These are phyloP conservation scores for Mesoclemmys tuberculata DNA, from an alignment of 2,113 vertebrate genomes.

Conservation along the genomic window DNA sequence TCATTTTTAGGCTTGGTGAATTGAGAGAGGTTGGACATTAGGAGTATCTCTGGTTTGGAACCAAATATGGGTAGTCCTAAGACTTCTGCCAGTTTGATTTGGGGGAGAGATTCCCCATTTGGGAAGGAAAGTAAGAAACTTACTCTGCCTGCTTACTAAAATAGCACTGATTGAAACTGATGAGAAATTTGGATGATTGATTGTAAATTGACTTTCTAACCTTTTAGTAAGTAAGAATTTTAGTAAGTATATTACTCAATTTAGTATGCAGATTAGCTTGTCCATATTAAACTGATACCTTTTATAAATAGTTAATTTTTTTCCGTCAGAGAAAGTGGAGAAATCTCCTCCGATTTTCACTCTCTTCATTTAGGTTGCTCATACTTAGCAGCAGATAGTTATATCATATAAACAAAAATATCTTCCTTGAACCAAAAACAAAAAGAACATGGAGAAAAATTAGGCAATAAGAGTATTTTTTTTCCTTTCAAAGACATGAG, in stretches of 20 bases:
- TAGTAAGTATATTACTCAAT: not conserved
- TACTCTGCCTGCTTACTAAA: not conserved
- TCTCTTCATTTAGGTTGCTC: not conserved
- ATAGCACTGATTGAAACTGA: not conserved
- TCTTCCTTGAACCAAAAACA: not conserved
- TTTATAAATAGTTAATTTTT: not conserved
- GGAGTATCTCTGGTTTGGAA: not conserved
- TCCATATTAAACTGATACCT: not conserved
- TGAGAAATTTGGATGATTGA: not conserved
- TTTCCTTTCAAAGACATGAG: fast-evolving
- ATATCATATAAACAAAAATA: not conserved
- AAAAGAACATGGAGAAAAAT: not conserved
- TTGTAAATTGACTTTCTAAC: not conserved
- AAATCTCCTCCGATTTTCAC: not conserved
- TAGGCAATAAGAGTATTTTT: not conserved
- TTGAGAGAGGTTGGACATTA: not conserved
- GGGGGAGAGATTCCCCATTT: not conserved
- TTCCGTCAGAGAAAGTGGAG: not conserved
- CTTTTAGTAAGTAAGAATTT: not conserved
- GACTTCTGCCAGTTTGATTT: not conserved
- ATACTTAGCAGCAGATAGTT: not conserved
- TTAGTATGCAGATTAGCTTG: not conserved
- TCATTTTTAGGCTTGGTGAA: not conserved
- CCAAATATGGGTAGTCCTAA: not conserved
- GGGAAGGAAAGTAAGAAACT: not conserved